Evolutionary conservation across 1,140 invertebrate genomes (phyloP).

Genomic region (Drosophila ananassae): DNA sequence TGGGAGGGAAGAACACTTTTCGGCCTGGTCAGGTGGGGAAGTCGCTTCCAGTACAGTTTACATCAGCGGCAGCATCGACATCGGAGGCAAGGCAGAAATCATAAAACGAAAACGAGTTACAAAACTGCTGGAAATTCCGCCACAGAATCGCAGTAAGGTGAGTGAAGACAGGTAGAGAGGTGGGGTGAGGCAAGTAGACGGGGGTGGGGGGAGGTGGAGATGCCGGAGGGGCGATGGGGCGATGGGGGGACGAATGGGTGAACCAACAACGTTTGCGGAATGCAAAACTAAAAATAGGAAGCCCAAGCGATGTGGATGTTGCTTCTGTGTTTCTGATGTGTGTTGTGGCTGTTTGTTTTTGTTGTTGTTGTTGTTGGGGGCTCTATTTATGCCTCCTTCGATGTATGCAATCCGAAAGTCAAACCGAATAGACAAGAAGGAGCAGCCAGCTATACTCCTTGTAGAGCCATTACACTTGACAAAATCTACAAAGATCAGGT

Average conservation of each 20-base stretch:
- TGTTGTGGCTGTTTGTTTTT: constrained; percentile 13
- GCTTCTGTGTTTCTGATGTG: constrained; percentile 36
- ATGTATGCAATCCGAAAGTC: constrained; percentile 47
- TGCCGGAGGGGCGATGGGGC: constrained; percentile 1
- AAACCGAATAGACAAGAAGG: constrained; percentile 39
- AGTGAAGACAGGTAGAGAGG: constrained; percentile 4
- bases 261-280: constrained; percentile 51
- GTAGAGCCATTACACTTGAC: constrained; percentile 20
- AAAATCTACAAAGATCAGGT: not conserved
- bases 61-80: constrained; percentile 41
- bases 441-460: constrained; percentile 9
- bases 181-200: not conserved
- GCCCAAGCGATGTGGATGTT: constrained; percentile 32
- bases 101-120: constrained; percentile 82
- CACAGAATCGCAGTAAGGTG: constrained; percentile 25
- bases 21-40: constrained; percentile 38
- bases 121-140: constrained; percentile 72
- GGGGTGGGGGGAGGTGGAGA: not conserved
- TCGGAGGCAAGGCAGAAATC: constrained; percentile 63
- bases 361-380: constrained; percentile 12
- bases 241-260: constrained; percentile 34
- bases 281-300: constrained; percentile 64
- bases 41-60: constrained; percentile 41
- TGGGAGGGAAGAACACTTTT: constrained; percentile 25
- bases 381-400: constrained; percentile 72